Percentiles rank a stretch among this genome's conserved stretches.
Evolutionary conservation across 2,113 vertebrate species (phyloP).

Genomic region (Mormyrus lacerda): DNA sequence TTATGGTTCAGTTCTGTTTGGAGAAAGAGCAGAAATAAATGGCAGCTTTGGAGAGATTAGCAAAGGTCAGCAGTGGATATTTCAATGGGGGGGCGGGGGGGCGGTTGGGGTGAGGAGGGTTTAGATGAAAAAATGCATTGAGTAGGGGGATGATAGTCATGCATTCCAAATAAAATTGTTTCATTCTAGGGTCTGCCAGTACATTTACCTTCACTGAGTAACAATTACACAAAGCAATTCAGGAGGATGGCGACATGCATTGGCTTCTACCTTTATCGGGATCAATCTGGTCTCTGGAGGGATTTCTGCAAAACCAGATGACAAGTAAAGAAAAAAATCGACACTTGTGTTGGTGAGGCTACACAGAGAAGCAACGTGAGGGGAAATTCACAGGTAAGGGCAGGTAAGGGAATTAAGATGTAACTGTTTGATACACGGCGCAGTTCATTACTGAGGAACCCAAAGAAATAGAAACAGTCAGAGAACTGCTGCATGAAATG

Average conservation of each 20-base stretch:
- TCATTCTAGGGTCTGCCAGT: neutral
- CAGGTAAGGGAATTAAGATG: neutral
- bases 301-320: neutral
- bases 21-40: neutral
- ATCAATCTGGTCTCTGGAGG: neutral
- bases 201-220: neutral
- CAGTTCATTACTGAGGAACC: neutral
- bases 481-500: neutral
- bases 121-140: neutral
- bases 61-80: neutral
- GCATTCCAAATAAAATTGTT: neutral
- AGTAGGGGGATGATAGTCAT: neutral
- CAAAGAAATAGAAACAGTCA: neutral
- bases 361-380: neutral
- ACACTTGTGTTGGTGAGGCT: neutral
- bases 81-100: neutral
- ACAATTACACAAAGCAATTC: too few relatives aligned
- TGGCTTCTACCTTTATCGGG: neutral
- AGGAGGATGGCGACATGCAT: neutral
- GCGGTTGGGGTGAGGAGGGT: accelerated
- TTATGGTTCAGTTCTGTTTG: neutral
- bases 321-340: neutral
- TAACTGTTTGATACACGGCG: neutral
- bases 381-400: neutral
- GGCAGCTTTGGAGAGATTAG: neutral